Conservation (phyloP, 2,888 invertebrate genomes). For the Phengaris arion region DNA sequence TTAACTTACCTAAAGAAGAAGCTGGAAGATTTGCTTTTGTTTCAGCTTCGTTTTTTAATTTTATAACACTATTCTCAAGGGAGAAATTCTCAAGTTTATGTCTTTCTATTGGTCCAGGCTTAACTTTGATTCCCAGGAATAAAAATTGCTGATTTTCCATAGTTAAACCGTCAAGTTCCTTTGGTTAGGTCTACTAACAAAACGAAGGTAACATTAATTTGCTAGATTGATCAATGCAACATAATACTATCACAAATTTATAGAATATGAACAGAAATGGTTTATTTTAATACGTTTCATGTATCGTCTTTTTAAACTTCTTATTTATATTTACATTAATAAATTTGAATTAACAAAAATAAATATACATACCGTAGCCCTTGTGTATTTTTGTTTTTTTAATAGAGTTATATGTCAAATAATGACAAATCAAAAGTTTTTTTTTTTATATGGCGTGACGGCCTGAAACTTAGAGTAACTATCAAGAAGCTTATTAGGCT, state of each 20-base stretch:
- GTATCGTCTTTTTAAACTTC: too few species aligned
- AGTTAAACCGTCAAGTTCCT: slow-evolving; percentile 22
- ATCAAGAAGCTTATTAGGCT: too few species aligned
- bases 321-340: too few species aligned
- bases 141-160: slow-evolving; percentile 61
- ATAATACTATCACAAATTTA: background rate
- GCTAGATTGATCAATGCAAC: background rate
- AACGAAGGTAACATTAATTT: background rate
- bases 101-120: slow-evolving; percentile 69
- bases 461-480: too few species aligned
- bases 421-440: too few species aligned
- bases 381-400: too few species aligned
- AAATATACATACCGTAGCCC: too few species aligned
- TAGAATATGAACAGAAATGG: background rate
- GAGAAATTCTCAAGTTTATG: slow-evolving; percentile 79
- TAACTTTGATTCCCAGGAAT: slow-evolving; percentile 70
- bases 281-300: background rate
- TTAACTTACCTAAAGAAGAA: slow-evolving; percentile 73
- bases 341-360: too few species aligned
- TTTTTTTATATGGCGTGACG: too few species aligned
- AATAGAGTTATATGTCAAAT: too few species aligned
- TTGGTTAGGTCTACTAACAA: background rate
- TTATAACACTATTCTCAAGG: slow-evolving; percentile 80
- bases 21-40: slow-evolving; percentile 77
- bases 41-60: slow-evolving; percentile 79